Conservation (phyloP, 2,797 vertebrate genomes). For the Enteromius anoplus region DNA sequence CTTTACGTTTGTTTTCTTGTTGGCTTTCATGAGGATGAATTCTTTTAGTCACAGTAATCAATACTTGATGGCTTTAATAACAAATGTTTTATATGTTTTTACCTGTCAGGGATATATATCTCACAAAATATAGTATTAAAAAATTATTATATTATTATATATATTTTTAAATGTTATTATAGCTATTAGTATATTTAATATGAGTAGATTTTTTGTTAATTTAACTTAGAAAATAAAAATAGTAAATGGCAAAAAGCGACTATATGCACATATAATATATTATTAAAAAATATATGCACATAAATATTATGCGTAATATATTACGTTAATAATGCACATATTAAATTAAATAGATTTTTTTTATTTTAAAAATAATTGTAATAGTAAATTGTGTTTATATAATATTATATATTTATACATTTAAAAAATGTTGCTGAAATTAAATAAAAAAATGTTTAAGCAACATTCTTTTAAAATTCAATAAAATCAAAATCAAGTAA, state of each 20-base stretch:
- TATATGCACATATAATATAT: neutral
- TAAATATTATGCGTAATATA: neutral
- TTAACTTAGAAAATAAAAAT: neutral
- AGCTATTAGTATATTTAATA: neutral
- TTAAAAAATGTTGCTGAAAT: no score
- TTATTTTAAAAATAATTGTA: neutral
- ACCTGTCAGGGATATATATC: neutral
- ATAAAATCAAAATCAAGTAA: neutral
- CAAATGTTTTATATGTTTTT: neutral
- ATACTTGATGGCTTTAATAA: neutral
- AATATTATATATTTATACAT: neutral
- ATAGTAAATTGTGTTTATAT: neutral
- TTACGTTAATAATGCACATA: neutral
- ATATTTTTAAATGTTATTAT: neutral
- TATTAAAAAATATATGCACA: neutral
- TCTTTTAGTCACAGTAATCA: neutral
- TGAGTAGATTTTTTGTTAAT: neutral
- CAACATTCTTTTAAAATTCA: no score
- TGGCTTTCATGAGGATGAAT: neutral
- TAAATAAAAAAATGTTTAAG: no score
- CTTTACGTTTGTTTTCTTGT: constrained; percentile 3
- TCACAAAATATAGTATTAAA: neutral
- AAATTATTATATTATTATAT: neutral
- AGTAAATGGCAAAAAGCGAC: neutral
- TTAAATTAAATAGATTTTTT: neutral